Percentiles rank a stretch among this genome's conserved stretches.
Conservation (phyloP, 2,888 invertebrate genomes). For the Rhagonycha fulva region DNA sequence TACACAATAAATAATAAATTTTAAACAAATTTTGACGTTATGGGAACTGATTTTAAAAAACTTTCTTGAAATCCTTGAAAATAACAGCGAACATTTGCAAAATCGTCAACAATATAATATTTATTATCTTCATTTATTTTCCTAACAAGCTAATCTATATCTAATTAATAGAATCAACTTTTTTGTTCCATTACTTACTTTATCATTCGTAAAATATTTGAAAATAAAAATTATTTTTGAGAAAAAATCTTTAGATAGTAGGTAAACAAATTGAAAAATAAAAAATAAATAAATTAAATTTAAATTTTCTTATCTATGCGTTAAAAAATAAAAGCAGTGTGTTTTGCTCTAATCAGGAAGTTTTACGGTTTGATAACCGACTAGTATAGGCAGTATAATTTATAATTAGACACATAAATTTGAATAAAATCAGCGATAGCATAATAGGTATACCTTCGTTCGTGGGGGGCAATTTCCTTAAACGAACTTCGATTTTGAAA, state of each 20-base stretch:
- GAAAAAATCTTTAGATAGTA: too few species aligned
- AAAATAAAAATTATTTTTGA: too few species aligned
- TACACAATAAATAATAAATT: too few species aligned
- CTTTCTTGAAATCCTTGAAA: neutral
- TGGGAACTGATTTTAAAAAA: neutral
- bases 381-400: neutral
- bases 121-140: too few species aligned
- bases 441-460: neutral
- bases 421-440: neutral
- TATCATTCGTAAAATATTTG: too few species aligned
- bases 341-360: neutral
- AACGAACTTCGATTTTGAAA: neutral
- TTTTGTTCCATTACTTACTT: too few species aligned
- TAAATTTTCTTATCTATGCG: neutral
- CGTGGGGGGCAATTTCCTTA: neutral
- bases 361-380: neutral
- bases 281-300: neutral
- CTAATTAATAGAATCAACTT: too few species aligned
- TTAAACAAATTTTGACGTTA: neutral
- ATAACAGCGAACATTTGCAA: neutral
- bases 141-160: too few species aligned
- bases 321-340: neutral
- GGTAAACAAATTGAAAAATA: neutral
- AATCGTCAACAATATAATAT: neutral
- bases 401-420: neutral